These are phyloP conservation scores for Phocoena phocoena DNA, from an alignment of 2,113 vertebrate genomes.

Conservation along the genomic window DNA sequence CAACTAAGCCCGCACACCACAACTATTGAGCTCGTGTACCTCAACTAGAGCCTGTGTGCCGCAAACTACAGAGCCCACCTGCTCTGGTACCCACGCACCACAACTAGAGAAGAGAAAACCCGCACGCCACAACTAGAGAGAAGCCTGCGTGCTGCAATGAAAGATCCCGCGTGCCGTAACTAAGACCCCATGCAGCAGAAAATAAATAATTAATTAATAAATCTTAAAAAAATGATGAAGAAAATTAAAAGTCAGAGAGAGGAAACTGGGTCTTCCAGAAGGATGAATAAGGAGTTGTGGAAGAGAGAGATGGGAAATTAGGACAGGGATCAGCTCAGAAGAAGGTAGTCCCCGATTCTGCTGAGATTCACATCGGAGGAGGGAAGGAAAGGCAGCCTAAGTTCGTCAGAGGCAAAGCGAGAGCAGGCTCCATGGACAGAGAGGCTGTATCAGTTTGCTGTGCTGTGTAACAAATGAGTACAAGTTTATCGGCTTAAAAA, in stretches of 20 bases:
- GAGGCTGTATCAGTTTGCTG: neutral
- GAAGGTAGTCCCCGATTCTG: neutral
- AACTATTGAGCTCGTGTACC: too few relatives aligned
- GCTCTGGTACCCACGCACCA: too few relatives aligned
- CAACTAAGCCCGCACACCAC: too few relatives aligned
- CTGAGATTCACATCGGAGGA: rapidly evolving
- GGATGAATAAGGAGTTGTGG: rapidly evolving
- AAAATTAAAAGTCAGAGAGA: neutral
- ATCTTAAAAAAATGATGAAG: neutral
- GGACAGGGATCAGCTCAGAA: neutral
- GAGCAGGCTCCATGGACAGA: neutral
- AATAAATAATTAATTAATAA: too few relatives aligned
- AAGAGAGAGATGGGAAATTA: neutral
- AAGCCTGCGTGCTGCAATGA: too few relatives aligned
- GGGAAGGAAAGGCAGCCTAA: rapidly evolving
- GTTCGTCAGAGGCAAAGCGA: neutral
- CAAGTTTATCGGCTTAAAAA: too few relatives aligned
- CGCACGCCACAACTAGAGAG: too few relatives aligned
- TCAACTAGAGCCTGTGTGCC: too few relatives aligned
- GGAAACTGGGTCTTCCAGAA: neutral
- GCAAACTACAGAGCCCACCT: too few relatives aligned
- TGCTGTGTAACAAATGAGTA: neutral
- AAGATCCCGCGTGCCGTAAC: too few relatives aligned
- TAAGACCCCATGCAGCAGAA: too few relatives aligned
- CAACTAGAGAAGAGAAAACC: too few relatives aligned